Percentiles rank a stretch among this genome's conserved stretches.
phyloP scores from a whole-genome alignment of 2,797 vertebrate species.

The Rhabdophis nuchalis region DNA sequence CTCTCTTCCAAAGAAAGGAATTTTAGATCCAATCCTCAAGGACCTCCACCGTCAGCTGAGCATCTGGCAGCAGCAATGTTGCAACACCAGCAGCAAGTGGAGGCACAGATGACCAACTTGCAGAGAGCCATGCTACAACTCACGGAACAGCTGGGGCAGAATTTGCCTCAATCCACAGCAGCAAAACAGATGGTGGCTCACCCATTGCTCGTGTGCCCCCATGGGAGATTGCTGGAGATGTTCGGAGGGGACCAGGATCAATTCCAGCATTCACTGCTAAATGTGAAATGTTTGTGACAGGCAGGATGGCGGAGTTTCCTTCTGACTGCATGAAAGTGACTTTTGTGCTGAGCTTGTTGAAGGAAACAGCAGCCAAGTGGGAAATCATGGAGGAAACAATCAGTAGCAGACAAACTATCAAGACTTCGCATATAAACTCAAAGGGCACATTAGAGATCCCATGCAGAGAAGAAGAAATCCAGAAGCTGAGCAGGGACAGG shows the following conservation, averaged over 20 bases:
- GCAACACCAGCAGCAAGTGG: neutral
- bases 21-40: neutral
- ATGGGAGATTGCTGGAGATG: neutral
- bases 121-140: neutral
- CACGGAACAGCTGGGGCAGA: neutral
- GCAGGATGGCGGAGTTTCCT: neutral
- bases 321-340: neutral
- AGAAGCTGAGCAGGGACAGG: neutral
- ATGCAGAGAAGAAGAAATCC: neutral
- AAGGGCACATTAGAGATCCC: neutral
- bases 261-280: neutral
- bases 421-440: neutral
- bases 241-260: neutral
- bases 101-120: neutral
- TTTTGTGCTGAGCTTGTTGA: neutral
- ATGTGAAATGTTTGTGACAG: neutral
- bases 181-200: neutral
- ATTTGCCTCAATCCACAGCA: neutral
- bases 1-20: neutral
- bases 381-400: neutral
- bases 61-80: neutral
- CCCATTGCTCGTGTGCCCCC: neutral
- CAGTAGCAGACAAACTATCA: neutral
- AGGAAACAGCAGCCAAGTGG: neutral
- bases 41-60: neutral